Evolutionary conservation across 2,797 vertebrate species (phyloP), one percentile per base, ranked within the genome.

Genomic region (Macropodus opercularis): DNA sequence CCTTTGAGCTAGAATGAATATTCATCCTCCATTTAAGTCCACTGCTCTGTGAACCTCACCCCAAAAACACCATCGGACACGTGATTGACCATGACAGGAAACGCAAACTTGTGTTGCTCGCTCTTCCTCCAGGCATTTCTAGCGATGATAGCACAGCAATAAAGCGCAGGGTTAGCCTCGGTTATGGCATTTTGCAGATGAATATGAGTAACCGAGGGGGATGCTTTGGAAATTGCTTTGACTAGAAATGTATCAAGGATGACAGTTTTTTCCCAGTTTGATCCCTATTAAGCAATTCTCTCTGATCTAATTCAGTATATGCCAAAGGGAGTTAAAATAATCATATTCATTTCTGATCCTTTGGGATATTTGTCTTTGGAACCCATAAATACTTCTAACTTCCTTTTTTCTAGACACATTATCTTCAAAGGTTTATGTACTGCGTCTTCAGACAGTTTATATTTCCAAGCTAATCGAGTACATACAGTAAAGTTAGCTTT

Each of bases 231-330:
- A 90, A 87, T 78, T 69, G 72, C 81, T 86, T 80, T 80, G 72
- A 87, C 82, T 81, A 69, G 72, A 87, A 90, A 89, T 83, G 76
- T 86, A 85, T 87, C 80, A 86, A 72, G 55, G 73, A 72, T 89
- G 76, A 83, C 85, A 85, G 73, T 69, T 83, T 71, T 41, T 36
- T 26, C 34, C 13, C 54, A 72, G 72, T 83, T 86, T 89, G 87
- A 90, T 90, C 84, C 85, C 81, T 49, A 81, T 90, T 85, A 85
- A 89, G 83, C 80, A 84, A 79, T 84, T 86, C 52, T 78, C 78
- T 86, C 75, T 85, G 78, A 90, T 87, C 85, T 83, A 83, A 87
- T 87, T 90, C 89, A 88, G 90, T 90, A 87, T 83, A 87, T 69
- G 80, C 82, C 78, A 76, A 79, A 63, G 81, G 89, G 87, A 85